Conservation (phyloP, 1,140 invertebrate genomes). For the Dreissena rostriformis region DNA sequence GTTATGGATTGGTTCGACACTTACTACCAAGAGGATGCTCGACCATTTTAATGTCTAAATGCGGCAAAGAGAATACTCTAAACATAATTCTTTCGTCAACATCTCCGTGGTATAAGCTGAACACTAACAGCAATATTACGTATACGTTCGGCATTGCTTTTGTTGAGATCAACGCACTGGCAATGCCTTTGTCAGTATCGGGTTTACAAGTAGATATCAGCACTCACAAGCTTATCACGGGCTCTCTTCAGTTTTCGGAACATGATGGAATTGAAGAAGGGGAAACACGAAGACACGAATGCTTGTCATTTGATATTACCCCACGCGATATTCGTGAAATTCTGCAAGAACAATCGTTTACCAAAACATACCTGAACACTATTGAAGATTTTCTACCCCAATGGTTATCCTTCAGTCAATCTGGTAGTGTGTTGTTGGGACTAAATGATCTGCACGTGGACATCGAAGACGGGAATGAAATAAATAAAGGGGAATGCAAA, state of each 20-base stretch:
- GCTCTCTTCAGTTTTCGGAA: background rate
- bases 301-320: constrained; percentile 9
- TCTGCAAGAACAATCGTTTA: constrained; percentile 21
- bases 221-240: constrained; percentile 9
- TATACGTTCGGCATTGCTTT: constrained; percentile 44
- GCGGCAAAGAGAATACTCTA: constrained; percentile 13
- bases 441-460: constrained; percentile 23
- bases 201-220: constrained; percentile 5
- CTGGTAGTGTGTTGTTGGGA: constrained; percentile 13
- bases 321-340: constrained; percentile 33
- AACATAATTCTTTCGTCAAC: constrained; percentile 38
- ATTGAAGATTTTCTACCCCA: constrained; percentile 24
- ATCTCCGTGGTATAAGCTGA: constrained; percentile 29
- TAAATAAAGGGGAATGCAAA: constrained; percentile 5
- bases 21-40: constrained; percentile 37
- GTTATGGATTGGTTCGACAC: constrained; percentile 3
- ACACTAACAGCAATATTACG: background rate
- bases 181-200: constrained; percentile 30
- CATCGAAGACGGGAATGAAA: constrained; percentile 2
- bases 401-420: constrained; percentile 31
- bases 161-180: constrained; percentile 28
- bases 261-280: constrained; percentile 1
- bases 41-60: constrained; percentile 27
- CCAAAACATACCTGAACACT: constrained; percentile 18
- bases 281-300: background rate